These are phyloP conservation scores for Sphenodon punctatus DNA, from an alignment of 2,797 vertebrate genomes.

Conservation along the genomic window DNA sequence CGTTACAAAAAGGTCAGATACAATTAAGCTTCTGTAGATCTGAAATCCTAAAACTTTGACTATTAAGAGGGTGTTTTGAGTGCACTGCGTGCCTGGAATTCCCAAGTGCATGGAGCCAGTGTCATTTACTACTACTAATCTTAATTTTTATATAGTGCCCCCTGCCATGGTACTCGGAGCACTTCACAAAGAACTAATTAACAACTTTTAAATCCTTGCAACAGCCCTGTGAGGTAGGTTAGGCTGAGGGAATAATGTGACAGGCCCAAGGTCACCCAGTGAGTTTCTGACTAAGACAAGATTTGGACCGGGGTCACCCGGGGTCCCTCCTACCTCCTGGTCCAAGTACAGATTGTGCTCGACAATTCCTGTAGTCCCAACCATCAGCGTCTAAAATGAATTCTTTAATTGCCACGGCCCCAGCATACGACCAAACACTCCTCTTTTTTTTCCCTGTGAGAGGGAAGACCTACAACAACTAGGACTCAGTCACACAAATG, in stretches of 20 bases:
- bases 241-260: no score
- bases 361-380: background rate
- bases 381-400: background rate
- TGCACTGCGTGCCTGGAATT: background rate
- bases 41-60: background rate
- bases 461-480: background rate
- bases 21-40: background rate
- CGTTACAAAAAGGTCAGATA: background rate
- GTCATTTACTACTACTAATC: no score
- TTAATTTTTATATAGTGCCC: no score
- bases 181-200: no score
- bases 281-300: no score
- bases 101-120: background rate
- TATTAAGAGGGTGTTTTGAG: background rate
- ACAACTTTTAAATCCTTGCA: no score
- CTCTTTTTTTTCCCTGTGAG: background rate
- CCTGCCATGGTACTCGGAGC: no score
- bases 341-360: background rate
- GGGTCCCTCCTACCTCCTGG: no score
- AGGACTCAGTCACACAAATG: background rate
- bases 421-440: no score
- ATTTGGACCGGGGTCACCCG: no score
- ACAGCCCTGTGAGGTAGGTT: no score
- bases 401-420: background rate
- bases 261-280: no score